Evolutionary conservation across 1,140 invertebrate genomes (phyloP).

Genomic region (Dendroctonus valens): DNA sequence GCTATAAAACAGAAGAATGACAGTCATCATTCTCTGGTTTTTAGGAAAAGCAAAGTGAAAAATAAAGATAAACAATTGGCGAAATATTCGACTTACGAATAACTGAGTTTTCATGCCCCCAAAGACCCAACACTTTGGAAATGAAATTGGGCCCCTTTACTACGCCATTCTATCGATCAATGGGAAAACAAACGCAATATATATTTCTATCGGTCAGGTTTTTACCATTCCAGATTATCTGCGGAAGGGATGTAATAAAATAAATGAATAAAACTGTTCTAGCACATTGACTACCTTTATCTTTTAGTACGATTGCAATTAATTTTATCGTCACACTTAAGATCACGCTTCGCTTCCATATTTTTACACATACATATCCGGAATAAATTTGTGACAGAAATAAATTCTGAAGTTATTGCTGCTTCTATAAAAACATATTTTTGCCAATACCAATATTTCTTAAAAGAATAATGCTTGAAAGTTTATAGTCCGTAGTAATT

Average conservation of each 20-base stretch:
- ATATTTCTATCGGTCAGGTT: constrained; percentile 14
- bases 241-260: constrained; percentile 3
- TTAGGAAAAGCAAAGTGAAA: not conserved
- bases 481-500: not conserved
- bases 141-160: constrained; percentile 9
- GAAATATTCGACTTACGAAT: constrained; percentile 1
- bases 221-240: constrained; percentile 15
- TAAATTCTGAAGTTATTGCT: constrained; percentile 1
- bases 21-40: no score
- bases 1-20: no score
- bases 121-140: constrained; percentile 11
- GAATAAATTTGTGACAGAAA: not conserved
- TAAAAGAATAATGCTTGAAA: not conserved
- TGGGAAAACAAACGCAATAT: constrained; percentile 16
- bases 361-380: no score
- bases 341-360: no score
- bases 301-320: no score
- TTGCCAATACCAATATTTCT: no score
- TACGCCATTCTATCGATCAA: constrained; percentile 11
- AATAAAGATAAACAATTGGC: constrained; percentile 1
- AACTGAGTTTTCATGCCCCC: not conserved
- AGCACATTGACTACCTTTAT: not conserved
- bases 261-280: constrained; percentile 3
- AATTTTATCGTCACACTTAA: no score
- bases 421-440: not conserved